Percentiles rank a stretch among this genome's conserved stretches.
Evolutionary conservation across 2,797 vertebrate genomes (phyloP).

Genomic region (Smutsia temminckii): DNA sequence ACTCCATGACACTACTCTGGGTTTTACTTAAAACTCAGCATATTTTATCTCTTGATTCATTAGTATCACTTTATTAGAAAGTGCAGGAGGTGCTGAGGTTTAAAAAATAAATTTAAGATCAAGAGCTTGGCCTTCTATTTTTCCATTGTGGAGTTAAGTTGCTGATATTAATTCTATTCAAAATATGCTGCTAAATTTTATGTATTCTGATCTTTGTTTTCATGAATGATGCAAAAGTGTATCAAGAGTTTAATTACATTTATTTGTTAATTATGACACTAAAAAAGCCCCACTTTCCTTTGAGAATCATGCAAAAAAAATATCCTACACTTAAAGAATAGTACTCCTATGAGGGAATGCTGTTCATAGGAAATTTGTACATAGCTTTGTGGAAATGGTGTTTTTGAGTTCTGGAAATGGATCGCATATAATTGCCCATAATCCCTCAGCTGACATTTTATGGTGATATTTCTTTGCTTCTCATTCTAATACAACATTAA

Average conservation of each 20-base stretch:
- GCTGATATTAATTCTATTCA: background rate
- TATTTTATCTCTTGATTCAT: slow-evolving; percentile 1
- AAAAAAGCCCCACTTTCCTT: background rate
- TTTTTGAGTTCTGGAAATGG: slow-evolving; percentile 39
- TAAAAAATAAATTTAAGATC: slow-evolving; percentile 1
- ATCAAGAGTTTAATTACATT: slow-evolving; percentile 34
- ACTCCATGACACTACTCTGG: background rate
- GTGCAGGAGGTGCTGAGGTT: background rate
- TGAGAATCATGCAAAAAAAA: background rate
- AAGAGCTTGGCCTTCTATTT: background rate
- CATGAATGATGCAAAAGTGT: slow-evolving; percentile 34
- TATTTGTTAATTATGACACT: background rate
- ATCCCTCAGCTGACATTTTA: slow-evolving; percentile 42
- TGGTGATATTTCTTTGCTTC: slow-evolving; percentile 16
- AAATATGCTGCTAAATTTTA: background rate
- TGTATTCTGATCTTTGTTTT: slow-evolving; percentile 37
- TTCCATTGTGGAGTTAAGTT: slow-evolving; percentile 7
- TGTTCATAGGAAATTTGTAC: slow-evolving; percentile 48
- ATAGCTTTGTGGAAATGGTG: slow-evolving; percentile 8
- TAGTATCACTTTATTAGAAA: background rate
- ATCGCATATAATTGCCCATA: background rate
- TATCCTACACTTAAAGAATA: background rate
- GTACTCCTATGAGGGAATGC: background rate
- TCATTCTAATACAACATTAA: slow-evolving; percentile 50
- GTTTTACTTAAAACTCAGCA: slow-evolving; percentile 22